Evolutionary conservation across 2,888 invertebrate genomes (phyloP).

Genomic region (Stegophylla sp.): DNA sequence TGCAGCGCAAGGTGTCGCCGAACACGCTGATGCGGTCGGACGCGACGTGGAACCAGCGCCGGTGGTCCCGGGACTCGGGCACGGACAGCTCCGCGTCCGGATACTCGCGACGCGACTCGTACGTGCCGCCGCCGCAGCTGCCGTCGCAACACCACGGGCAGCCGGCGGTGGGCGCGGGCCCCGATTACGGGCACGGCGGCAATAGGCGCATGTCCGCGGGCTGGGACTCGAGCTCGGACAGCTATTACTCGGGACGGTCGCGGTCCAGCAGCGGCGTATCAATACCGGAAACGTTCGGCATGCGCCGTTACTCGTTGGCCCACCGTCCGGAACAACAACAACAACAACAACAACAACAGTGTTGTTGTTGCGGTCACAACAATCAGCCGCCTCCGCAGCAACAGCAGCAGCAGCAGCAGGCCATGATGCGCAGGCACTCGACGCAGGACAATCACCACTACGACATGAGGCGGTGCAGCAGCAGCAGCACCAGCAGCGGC

Average conservation of each 20-base stretch:
- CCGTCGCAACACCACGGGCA: constrained; percentile 63
- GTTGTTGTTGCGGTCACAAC: constrained; percentile 65
- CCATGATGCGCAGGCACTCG: constrained; percentile 55
- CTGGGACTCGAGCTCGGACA: constrained; percentile 70
- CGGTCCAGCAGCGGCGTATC: constrained; percentile 63
- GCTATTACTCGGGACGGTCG: constrained; percentile 63
- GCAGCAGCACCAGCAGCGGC: constrained; percentile 31
- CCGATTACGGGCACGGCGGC: constrained; percentile 23
- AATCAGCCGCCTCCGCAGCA: constrained; percentile 45
- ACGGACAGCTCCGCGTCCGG: constrained; percentile 69
- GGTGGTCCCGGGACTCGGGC: constrained; percentile 67
- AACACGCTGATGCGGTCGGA: constrained; percentile 64
- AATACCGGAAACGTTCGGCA: constrained; percentile 61
- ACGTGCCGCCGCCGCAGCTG: constrained; percentile 70
- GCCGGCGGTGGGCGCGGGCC: no score
- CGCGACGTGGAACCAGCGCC: constrained; percentile 72
- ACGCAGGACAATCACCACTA: constrained; percentile 42
- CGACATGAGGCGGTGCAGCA: constrained; percentile 44
- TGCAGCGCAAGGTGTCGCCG: constrained; percentile 63
- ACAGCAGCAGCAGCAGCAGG: constrained; percentile 10
- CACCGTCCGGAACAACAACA: constrained; percentile 52
- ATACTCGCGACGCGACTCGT: constrained; percentile 70
- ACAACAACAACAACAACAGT: constrained; percentile 65
- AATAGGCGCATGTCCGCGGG: constrained; percentile 73
- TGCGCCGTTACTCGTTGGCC: constrained; percentile 63